Evolutionary conservation across 2,888 invertebrate genomes (phyloP).

Genomic region (Thymelicus sylvestris): DNA sequence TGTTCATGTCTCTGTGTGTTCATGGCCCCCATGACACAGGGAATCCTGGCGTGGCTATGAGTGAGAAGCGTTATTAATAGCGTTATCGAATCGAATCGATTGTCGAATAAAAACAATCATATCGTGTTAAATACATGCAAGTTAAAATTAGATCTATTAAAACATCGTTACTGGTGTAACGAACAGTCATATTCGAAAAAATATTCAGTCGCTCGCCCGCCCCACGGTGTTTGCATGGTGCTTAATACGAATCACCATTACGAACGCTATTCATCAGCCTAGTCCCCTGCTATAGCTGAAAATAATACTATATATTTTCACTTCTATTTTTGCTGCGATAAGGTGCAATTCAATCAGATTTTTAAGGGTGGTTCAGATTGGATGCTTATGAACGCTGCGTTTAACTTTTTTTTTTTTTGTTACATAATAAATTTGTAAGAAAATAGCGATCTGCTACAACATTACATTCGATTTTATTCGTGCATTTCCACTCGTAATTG

Average conservation of each 20-base stretch:
- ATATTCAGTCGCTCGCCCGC: conserved; percentile 39
- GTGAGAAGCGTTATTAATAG: too few relatives aligned
- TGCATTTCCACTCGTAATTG: too few relatives aligned
- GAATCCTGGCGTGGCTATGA: too few relatives aligned
- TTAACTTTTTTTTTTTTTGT: too few relatives aligned
- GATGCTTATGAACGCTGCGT: neutral
- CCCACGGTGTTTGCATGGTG: conserved; percentile 51
- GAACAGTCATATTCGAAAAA: conserved; percentile 29
- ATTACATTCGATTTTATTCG: too few relatives aligned
- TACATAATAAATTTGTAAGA: too few relatives aligned
- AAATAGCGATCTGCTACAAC: too few relatives aligned
- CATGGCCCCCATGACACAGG: too few relatives aligned
- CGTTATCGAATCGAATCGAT: too few relatives aligned
- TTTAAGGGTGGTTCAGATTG: conserved; percentile 9
- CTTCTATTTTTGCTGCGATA: conserved; percentile 31
- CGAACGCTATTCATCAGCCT: conserved; percentile 49
- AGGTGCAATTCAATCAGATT: conserved; percentile 31
- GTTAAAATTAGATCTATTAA: conserved; percentile 17
- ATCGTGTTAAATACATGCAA: neutral
- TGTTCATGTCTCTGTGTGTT: too few relatives aligned
- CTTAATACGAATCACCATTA: conserved; percentile 51
- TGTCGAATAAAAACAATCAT: too few relatives aligned
- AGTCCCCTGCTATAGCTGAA: conserved; percentile 28
- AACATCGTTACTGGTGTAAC: conserved; percentile 20
- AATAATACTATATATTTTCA: conserved; percentile 29